Evolutionary conservation across 2,888 invertebrate genomes (phyloP).

Genomic region (Cantharis rustica): DNA sequence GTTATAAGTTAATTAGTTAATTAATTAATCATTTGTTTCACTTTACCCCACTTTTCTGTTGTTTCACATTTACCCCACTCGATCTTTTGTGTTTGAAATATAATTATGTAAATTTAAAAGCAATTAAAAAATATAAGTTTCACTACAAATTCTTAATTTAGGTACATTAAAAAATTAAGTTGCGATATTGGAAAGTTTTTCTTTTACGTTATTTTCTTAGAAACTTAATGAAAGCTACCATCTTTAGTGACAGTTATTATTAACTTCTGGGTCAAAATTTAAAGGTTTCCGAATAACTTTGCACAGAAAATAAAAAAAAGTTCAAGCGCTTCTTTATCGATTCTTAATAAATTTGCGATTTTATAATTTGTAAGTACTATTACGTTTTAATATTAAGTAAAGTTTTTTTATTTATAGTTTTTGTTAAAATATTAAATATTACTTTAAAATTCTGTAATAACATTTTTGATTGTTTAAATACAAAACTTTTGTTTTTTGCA

Average conservation of each 20-base stretch:
- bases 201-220: not conserved
- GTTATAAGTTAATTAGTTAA: no score
- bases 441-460: no score
- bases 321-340: not conserved
- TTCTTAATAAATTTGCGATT: not conserved
- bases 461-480: no score
- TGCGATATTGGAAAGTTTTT: not conserved
- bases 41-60: no score
- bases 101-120: no score
- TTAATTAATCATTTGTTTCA: no score
- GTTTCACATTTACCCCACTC: no score
- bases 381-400: not conserved
- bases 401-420: not conserved
- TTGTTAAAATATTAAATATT: no score
- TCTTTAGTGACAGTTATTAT: not conserved
- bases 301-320: not conserved
- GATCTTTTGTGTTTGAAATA: no score
- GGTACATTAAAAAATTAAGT: not conserved
- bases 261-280: not conserved
- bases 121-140: no score
- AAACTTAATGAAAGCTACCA: not conserved
- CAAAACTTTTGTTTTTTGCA: no score
- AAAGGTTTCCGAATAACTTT: not conserved
- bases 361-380: not conserved
- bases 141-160: not conserved